These are phyloP conservation scores for Pyrocoelia pectoralis DNA, from an alignment of 2,888 invertebrate species.

Conservation along the genomic window DNA sequence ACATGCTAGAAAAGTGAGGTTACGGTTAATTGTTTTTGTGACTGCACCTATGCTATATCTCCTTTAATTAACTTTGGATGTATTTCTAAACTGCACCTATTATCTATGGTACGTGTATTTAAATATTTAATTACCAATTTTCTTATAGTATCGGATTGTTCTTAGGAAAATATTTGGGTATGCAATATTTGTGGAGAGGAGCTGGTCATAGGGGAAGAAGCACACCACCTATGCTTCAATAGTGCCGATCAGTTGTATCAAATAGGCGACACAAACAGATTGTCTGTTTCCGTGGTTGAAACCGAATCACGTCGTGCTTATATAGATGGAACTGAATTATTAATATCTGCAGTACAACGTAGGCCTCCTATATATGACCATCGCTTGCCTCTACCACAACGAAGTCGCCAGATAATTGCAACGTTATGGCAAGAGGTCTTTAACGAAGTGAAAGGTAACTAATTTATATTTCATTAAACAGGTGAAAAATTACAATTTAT, in stretches of 20 bases:
- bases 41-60: too few relatives aligned
- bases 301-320: not conserved
- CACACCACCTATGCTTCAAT: not conserved
- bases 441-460: not conserved
- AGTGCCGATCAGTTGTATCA: not conserved
- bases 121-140: not conserved
- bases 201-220: not conserved
- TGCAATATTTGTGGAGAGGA: not conserved
- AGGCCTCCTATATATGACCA: not conserved
- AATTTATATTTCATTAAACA: not conserved
- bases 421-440: not conserved
- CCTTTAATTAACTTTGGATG: too few relatives aligned
- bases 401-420: not conserved
- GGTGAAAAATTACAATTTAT: not conserved
- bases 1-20: not conserved
- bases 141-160: not conserved
- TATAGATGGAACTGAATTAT: not conserved
- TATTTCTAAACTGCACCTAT: not conserved
- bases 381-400: not conserved
- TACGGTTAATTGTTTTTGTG: too few relatives aligned
- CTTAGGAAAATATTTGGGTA: not conserved
- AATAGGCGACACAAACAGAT: not conserved
- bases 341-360: not conserved
- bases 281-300: not conserved
- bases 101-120: not conserved